Evolutionary conservation across 2,797 vertebrate genomes (phyloP).

Genomic region (Orestias chungarensis): DNA sequence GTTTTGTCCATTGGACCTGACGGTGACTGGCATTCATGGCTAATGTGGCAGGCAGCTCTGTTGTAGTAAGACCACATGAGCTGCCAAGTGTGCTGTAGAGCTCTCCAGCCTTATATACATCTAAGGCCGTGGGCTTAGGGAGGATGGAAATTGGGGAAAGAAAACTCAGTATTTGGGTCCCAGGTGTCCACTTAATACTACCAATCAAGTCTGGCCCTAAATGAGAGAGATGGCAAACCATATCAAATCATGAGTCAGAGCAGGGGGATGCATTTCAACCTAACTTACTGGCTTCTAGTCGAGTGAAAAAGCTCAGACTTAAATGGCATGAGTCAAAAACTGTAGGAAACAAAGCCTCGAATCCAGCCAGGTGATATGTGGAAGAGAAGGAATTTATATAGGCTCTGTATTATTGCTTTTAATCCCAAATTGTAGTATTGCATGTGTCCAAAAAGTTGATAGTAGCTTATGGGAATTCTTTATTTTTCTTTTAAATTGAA

Average conservation of each 20-base stretch:
- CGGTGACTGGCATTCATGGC: slow-evolving; percentile 59
- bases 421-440: slow-evolving; percentile 49
- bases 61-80: slow-evolving; percentile 45
- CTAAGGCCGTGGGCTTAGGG: slow-evolving; percentile 36
- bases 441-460: neutral
- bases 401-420: slow-evolving; percentile 33
- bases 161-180: slow-evolving; percentile 46
- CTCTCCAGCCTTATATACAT: slow-evolving; percentile 40
- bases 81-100: slow-evolving; percentile 43
- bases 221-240: slow-evolving; percentile 57
- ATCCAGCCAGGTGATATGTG: slow-evolving; percentile 59
- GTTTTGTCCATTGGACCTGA: slow-evolving; percentile 61
- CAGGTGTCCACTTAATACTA: slow-evolving; percentile 68
- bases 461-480: neutral
- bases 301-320: slow-evolving; percentile 48
- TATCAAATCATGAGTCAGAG: slow-evolving; percentile 71
- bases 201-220: slow-evolving; percentile 58
- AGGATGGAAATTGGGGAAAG: slow-evolving; percentile 39
- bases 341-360: slow-evolving; percentile 41
- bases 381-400: slow-evolving; percentile 51
- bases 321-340: slow-evolving; percentile 59
- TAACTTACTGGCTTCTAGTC: slow-evolving; percentile 58
- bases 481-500: slow-evolving; percentile 9
- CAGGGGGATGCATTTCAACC: slow-evolving; percentile 58
- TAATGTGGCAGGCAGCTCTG: slow-evolving; percentile 55